Percentiles rank a stretch among this genome's conserved stretches.
These are phyloP conservation scores for Megalopta genalis DNA, from an alignment of 1,140 invertebrate genomes.

Conservation along the genomic window DNA sequence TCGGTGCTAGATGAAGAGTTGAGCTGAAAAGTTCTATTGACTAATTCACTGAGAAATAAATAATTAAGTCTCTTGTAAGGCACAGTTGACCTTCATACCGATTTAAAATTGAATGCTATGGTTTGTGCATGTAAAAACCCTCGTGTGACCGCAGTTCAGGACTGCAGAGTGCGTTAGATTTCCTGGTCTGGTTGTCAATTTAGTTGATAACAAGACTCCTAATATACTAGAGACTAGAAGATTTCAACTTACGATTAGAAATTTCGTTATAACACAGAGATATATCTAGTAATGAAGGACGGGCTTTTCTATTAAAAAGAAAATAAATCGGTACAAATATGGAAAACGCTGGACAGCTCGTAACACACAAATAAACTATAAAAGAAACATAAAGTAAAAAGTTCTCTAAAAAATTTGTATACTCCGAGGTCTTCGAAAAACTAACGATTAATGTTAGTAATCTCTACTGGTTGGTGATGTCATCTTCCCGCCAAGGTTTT, in stretches of 20 bases:
- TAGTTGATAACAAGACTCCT: constrained; percentile 48
- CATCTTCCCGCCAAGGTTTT: constrained; percentile 73
- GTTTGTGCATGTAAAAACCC: too few relatives aligned
- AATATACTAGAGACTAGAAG: constrained; percentile 50
- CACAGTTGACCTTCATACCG: too few relatives aligned
- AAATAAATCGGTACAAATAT: constrained; percentile 75
- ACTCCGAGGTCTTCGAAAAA: constrained; percentile 39
- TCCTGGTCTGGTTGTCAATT: constrained; percentile 16
- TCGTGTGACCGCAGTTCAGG: too few relatives aligned
- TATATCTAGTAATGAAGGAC: constrained; percentile 67
- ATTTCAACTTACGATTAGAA: constrained; percentile 57
- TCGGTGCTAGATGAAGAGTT: too few relatives aligned
- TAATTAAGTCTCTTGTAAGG: too few relatives aligned
- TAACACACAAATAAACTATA: constrained; percentile 72
- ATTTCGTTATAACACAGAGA: constrained; percentile 38
- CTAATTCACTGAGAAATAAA: too few relatives aligned
- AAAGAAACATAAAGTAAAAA: constrained; percentile 67
- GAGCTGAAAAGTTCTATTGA: too few relatives aligned
- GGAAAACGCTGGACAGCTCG: constrained; percentile 65
- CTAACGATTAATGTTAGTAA: constrained; percentile 69
- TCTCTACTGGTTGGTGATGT: constrained; percentile 75
- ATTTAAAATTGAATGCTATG: too few relatives aligned
- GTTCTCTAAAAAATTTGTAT: constrained; percentile 59
- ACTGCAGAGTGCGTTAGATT: not conserved
- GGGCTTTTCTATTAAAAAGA: constrained; percentile 71